Conservation (phyloP, 1,140 invertebrate genomes). For the Popillia japonica region DNA sequence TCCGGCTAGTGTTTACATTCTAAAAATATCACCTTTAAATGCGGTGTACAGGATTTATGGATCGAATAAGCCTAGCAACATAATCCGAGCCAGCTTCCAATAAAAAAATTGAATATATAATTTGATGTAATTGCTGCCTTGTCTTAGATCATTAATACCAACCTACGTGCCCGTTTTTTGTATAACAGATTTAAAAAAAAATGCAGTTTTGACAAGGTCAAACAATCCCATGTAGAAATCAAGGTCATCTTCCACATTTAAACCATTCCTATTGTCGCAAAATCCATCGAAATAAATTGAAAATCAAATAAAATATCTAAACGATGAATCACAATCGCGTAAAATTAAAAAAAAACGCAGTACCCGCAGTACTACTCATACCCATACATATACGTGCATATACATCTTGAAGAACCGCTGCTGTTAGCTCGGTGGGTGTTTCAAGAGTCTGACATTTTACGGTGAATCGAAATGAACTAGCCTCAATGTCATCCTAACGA, state of each 20-base stretch:
- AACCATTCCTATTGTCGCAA: no score
- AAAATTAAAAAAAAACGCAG: not conserved
- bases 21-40: constrained; percentile 24
- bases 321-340: not conserved
- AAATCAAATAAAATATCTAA: no score
- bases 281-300: no score
- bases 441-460: constrained; percentile 5
- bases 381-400: no score
- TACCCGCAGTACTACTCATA: no score
- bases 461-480: not conserved
- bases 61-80: not conserved
- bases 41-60: constrained; percentile 14
- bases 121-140: not conserved
- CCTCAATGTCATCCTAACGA: not conserved
- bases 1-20: constrained; percentile 6
- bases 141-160: not conserved
- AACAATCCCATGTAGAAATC: not conserved
- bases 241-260: no score
- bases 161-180: not conserved
- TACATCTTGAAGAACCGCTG: not conserved
- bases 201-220: constrained; percentile 5
- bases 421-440: not conserved
- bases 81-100: not conserved
- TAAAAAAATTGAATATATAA: not conserved
- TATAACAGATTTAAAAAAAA: no score